phyloP scores from a whole-genome alignment of 2,888 invertebrate genomes.

The Altica lythri region DNA sequence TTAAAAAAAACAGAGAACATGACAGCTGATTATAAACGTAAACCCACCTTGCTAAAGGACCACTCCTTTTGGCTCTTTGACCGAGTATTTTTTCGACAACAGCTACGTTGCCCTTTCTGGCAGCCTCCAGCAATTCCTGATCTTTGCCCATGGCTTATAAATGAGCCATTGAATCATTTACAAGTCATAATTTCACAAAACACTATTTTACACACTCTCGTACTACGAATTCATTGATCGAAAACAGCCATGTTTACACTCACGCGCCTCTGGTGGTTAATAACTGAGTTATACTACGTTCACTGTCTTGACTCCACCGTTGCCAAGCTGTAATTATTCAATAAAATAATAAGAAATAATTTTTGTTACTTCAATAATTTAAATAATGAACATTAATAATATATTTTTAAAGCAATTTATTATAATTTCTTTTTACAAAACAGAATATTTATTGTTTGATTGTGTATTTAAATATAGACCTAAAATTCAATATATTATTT shows the following conservation, averaged over 20 bases:
- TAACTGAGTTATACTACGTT: conserved; percentile 20
- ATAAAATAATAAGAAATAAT: too few relatives aligned
- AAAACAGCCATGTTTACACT: conserved; percentile 71
- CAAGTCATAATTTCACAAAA: conserved; percentile 52
- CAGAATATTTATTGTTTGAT: too few relatives aligned
- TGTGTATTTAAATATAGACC: too few relatives aligned
- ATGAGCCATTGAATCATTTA: conserved; percentile 49
- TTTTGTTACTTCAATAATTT: too few relatives aligned
- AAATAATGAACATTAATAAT: too few relatives aligned
- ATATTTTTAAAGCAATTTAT: too few relatives aligned
- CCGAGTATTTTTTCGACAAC: conserved; percentile 89
- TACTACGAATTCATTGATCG: conserved; percentile 78
- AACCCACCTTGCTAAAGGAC: conserved; percentile 88
- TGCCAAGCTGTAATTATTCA: too few relatives aligned
- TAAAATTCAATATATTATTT: too few relatives aligned
- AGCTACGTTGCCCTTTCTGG: conserved; percentile 87
- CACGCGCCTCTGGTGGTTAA: conserved; percentile 55
- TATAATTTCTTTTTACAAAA: too few relatives aligned
- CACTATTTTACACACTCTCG: conserved; percentile 60
- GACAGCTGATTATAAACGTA: conserved; percentile 56
- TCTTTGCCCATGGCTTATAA: conserved; percentile 84
- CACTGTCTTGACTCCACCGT: conserved; percentile 1
- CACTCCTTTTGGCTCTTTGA: conserved; percentile 88
- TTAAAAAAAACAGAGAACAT: too few relatives aligned
- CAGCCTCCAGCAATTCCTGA: conserved; percentile 94